A percentile compares a stretch with the other conserved stretches of the same genome.
These are phyloP conservation scores for Drosophila sordidapex DNA, from an alignment of 2,888 invertebrate genomes.

Conservation along the genomic window DNA sequence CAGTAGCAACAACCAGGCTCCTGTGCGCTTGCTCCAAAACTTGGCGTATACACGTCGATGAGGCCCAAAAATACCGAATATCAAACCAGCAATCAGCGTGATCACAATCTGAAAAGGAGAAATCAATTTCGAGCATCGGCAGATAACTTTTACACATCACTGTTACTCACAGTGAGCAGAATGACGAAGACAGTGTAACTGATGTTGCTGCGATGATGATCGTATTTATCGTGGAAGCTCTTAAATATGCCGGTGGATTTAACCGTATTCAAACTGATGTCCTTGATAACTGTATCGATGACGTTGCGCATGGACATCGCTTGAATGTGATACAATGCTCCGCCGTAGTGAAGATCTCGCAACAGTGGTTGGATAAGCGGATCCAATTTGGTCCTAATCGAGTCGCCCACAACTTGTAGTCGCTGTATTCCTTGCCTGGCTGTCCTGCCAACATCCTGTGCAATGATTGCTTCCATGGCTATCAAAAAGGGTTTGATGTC, in stretches of 20 bases:
- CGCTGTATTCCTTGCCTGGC: slow-evolving; percentile 12
- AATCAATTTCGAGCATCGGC: background rate
- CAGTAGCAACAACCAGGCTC: slow-evolving; percentile 49
- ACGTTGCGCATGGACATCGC: slow-evolving; percentile 25
- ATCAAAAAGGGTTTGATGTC: background rate
- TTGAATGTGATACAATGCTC: slow-evolving; percentile 8
- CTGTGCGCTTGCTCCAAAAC: slow-evolving; percentile 54
- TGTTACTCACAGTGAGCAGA: slow-evolving; percentile 45
- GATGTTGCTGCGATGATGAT: slow-evolving; percentile 36
- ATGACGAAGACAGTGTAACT: slow-evolving; percentile 34
- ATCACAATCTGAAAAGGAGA: slow-evolving; percentile 36
- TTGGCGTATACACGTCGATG: slow-evolving; percentile 33
- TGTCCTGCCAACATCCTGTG: fast-evolving
- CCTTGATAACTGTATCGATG: slow-evolving; percentile 48
- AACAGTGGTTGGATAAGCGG: slow-evolving; percentile 26
- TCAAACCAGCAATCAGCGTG: slow-evolving; percentile 39
- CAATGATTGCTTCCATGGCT: slow-evolving; percentile 17
- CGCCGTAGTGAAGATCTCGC: slow-evolving; percentile 36
- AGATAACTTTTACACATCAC: background rate
- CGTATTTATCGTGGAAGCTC: slow-evolving; percentile 49
- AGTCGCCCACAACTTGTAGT: slow-evolving; percentile 17
- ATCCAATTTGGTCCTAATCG: slow-evolving; percentile 26
- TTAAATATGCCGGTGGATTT: slow-evolving; percentile 51
- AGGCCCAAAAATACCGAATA: slow-evolving; percentile 53
- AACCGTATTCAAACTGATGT: slow-evolving; percentile 48